These are phyloP conservation scores for Takifugu bimaculatus DNA, from an alignment of 2,113 vertebrate genomes.

Conservation along the genomic window DNA sequence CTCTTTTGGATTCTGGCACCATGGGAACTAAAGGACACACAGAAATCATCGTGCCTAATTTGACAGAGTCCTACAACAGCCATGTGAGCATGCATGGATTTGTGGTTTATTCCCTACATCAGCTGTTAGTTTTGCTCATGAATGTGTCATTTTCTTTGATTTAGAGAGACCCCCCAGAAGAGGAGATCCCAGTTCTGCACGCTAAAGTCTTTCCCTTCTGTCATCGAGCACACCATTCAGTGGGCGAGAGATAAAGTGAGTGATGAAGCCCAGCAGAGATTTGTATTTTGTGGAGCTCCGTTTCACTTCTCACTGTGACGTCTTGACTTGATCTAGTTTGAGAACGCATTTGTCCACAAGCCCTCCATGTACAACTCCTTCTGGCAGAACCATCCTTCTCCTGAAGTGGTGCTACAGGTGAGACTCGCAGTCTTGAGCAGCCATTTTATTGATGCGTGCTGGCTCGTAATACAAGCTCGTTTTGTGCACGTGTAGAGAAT, in stretches of 20 bases:
- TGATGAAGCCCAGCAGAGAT: slow-evolving; percentile 3
- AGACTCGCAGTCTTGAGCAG: background rate
- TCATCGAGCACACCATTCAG: slow-evolving; percentile 97
- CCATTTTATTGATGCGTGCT: background rate
- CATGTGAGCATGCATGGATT: slow-evolving; percentile 80
- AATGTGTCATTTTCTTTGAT: background rate
- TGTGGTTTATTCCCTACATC: background rate
- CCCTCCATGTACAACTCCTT: slow-evolving; percentile 95
- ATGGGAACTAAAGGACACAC: slow-evolving; percentile 99
- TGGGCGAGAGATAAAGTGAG: slow-evolving; percentile 97
- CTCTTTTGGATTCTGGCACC: slow-evolving; percentile 95
- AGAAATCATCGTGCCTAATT: slow-evolving; percentile 88
- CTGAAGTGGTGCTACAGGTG: slow-evolving; percentile 89
- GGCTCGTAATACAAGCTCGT: background rate
- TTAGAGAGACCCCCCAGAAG: slow-evolving; percentile 95
- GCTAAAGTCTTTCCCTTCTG: slow-evolving; percentile 95
- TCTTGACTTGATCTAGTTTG: slow-evolving; percentile 80
- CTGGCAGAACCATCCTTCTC: slow-evolving; percentile 87
- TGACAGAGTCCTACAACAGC: slow-evolving; percentile 98
- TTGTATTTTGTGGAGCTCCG: background rate
- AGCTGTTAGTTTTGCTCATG: background rate
- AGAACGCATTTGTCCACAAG: slow-evolving; percentile 92
- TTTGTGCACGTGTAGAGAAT: slow-evolving; percentile 79
- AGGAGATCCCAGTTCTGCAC: slow-evolving; percentile 99
- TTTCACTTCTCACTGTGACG: background rate